Percentiles rank a stretch among this genome's conserved stretches.
Evolutionary conservation across 2,888 invertebrate genomes (phyloP).

Genomic region (Aphrophora alni): DNA sequence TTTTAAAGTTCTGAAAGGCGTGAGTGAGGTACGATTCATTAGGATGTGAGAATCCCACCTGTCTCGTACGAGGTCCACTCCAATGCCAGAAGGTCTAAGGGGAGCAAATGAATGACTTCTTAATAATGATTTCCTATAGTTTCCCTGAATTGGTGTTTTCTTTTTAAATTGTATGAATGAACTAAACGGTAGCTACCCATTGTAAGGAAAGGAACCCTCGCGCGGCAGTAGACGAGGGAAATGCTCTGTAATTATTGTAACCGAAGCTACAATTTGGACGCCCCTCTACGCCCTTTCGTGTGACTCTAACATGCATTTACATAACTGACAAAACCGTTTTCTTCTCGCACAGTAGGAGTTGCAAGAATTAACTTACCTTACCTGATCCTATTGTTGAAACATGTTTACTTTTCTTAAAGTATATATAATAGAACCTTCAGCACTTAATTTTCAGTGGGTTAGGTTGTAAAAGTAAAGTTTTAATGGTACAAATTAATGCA

Average conservation of each 20-base stretch:
- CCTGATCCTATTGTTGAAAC: too few relatives aligned
- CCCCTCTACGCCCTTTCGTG: constrained; percentile 9
- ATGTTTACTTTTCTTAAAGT: too few relatives aligned
- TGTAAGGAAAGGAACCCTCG: neutral
- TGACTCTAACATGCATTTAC: neutral
- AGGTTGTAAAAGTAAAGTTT: too few relatives aligned
- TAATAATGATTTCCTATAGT: neutral
- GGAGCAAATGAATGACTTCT: neutral
- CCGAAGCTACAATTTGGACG: constrained; percentile 31
- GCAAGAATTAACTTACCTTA: neutral
- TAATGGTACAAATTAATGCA: too few relatives aligned
- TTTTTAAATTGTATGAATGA: neutral
- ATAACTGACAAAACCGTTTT: neutral
- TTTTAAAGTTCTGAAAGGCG: too few relatives aligned
- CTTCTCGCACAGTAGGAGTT: neutral
- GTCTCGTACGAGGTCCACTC: too few relatives aligned
- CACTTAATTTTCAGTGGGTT: too few relatives aligned
- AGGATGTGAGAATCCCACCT: too few relatives aligned
- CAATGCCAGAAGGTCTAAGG: too few relatives aligned
- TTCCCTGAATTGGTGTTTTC: neutral
- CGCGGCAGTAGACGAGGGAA: constrained; percentile 16
- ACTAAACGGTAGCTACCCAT: neutral
- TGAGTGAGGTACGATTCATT: too few relatives aligned
- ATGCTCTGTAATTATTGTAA: constrained; percentile 25
- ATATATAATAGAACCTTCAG: too few relatives aligned